Evolutionary conservation across 2,888 invertebrate species (phyloP).

Genomic region (Brassicogethes aeneus): DNA sequence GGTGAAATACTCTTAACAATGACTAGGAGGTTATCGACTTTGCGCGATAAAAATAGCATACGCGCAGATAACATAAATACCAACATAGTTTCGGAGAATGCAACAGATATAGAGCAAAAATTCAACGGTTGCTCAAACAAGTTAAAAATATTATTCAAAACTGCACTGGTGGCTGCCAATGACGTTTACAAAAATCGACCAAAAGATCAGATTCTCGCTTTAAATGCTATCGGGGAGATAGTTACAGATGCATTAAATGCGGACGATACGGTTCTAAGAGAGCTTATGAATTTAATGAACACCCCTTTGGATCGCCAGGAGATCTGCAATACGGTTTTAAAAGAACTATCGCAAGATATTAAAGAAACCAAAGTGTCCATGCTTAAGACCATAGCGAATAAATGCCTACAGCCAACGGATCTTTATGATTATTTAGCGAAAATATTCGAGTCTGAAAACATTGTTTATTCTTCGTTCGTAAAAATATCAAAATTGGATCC

Average conservation of each 20-base stretch:
- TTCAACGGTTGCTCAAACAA: constrained; percentile 29
- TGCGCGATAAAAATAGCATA: constrained; percentile 36
- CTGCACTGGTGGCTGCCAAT: constrained; percentile 36
- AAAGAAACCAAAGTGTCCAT: constrained; percentile 55
- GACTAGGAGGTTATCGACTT: constrained; percentile 34
- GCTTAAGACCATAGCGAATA: constrained; percentile 35
- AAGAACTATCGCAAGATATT: constrained; percentile 42
- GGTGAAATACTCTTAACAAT: constrained; percentile 37
- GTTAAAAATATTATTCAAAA: constrained; percentile 36
- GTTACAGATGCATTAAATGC: constrained; percentile 30
- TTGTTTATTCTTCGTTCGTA: constrained; percentile 54
- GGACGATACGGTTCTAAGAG: constrained; percentile 27
- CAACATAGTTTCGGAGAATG: constrained; percentile 20
- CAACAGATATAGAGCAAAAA: constrained; percentile 30
- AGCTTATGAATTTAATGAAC: constrained; percentile 33
- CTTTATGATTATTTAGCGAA: constrained; percentile 55
- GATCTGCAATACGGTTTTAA: constrained; percentile 33
- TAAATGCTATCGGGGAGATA: constrained; percentile 33
- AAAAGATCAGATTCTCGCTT: constrained; percentile 37
- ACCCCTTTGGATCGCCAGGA: constrained; percentile 35
- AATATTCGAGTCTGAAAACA: constrained; percentile 53
- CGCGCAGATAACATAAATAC: constrained; percentile 36
- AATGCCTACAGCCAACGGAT: constrained; percentile 37
- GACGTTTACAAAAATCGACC: constrained; percentile 38
- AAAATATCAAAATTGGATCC: constrained; percentile 54